Evolutionary conservation across 37 sponge, comb jelly and placozoan genomes (phyloP).

Genomic region (Halichondria panicea): DNA sequence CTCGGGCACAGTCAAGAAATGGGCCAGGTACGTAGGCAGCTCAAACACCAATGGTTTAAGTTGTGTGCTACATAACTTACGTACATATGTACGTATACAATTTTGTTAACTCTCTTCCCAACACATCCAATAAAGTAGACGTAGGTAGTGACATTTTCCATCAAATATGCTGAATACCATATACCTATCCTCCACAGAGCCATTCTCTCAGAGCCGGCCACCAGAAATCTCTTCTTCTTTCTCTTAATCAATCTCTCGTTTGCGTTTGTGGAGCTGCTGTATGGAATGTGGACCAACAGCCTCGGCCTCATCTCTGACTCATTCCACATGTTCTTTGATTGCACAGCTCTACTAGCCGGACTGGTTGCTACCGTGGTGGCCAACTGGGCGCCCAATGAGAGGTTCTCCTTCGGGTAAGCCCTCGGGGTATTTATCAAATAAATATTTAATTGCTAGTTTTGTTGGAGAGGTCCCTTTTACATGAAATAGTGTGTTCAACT

Average conservation of each 20-base stretch:
- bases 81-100: not conserved
- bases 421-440: not conserved
- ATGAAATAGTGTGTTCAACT: not conserved
- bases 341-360: slow-evolving; percentile 90
- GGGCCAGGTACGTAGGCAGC: slow-evolving; percentile 49
- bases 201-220: slow-evolving; percentile 50
- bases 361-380: slow-evolving; percentile 80
- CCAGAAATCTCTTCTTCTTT: slow-evolving; percentile 80
- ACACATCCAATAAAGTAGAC: too few relatives aligned
- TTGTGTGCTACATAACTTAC: not conserved
- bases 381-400: slow-evolving; percentile 72
- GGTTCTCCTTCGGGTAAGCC: slow-evolving; percentile 83
- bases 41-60: not conserved
- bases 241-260: slow-evolving; percentile 81
- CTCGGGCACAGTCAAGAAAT: slow-evolving; percentile 18
- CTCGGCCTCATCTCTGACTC: slow-evolving; percentile 90
- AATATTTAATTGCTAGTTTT: not conserved
- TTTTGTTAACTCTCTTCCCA: not conserved
- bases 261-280: slow-evolving; percentile 88
- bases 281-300: slow-evolving; percentile 92
- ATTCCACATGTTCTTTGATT: slow-evolving; percentile 96
- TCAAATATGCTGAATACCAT: not conserved
- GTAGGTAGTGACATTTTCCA: too few relatives aligned
- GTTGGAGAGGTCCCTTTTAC: not conserved
- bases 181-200: slow-evolving; percentile 26